Conservation (phyloP, 2,797 vertebrate genomes). For the Eleutherodactylus coqui region DNA sequence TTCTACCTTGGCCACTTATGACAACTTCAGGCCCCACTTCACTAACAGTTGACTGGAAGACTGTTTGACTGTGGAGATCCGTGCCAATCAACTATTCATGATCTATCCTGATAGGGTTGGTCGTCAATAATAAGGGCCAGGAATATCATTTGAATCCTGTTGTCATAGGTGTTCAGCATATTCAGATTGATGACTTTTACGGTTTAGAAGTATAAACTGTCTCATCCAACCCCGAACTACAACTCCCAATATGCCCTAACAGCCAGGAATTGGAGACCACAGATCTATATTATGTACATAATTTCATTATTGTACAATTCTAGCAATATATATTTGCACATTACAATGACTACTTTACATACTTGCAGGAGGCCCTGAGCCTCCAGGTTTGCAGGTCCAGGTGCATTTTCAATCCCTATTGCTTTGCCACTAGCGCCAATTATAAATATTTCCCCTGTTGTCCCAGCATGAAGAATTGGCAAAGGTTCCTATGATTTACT, state of each 20-base stretch:
- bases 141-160: no score
- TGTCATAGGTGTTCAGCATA: no score
- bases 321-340: background rate
- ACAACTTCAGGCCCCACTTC: no score
- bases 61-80: no score
- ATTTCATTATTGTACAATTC: background rate
- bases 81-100: no score
- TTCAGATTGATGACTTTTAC: no score
- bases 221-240: no score
- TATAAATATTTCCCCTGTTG: background rate
- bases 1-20: no score
- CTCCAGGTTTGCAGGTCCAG: background rate
- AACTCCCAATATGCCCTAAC: background rate
- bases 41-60: no score
- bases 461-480: slow-evolving; percentile 6
- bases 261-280: background rate
- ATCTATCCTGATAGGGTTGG: no score
- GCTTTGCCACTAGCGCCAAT: slow-evolving; percentile 8
- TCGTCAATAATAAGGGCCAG: no score
- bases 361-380: background rate
- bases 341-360: background rate
- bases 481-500: background rate
- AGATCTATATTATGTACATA: background rate
- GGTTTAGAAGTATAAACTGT: no score
- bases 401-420: background rate